Base-by-base conservation (phyloP, 2,797 vertebrate species). In the Microtus agrestis region DNA sequence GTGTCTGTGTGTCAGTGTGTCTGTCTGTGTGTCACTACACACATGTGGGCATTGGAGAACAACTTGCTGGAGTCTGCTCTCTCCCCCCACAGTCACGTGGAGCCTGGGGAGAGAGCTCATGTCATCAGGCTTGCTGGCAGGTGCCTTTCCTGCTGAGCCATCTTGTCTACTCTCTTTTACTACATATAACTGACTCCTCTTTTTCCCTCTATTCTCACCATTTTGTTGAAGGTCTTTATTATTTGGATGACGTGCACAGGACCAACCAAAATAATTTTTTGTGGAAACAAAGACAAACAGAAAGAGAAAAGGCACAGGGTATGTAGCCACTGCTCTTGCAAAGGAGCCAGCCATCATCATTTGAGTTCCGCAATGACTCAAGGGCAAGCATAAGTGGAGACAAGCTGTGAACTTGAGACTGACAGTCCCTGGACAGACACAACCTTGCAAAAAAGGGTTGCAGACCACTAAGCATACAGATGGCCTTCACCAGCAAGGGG, bases 261-360 rank as follows among this genome's bases (percentile, higher is more conserved):
- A 78, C 14, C 92, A 27, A 81, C 14, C 92, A 27, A 81, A 89
- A 85, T 73, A 56, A 40, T 86, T 94, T 93, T 23, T 61, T 74
- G 34, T 65, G 31, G 69, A 93, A 85, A 54, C 2, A 13, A 88
- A 69, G 56, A 48, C 14, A n/a, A 92, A 87, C 4, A 51, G 89
- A 14, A 31, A 84, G 73, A 84, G 81, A 34, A 61, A 59, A 71
- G 89, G 8, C 10, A 63, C 81, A n/a, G 21, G 6, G 21, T 87
- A 1, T 81, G 69, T 23, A 59, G 27, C 46, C 25, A n/a, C 74
- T 48, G 31, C 11, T 13, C 4, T 9, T 21, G 6, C 37, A 40
- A 76, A 27, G 13, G n/a, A 84, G 46, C 54, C 3, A 1, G 34
- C 9, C 27, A 23, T 12, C 14, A n/a, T 73, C n/a, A 2, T 17